phyloP scores from a whole-genome alignment of 2,888 invertebrate genomes.

The Euplagia quadripunctaria region DNA sequence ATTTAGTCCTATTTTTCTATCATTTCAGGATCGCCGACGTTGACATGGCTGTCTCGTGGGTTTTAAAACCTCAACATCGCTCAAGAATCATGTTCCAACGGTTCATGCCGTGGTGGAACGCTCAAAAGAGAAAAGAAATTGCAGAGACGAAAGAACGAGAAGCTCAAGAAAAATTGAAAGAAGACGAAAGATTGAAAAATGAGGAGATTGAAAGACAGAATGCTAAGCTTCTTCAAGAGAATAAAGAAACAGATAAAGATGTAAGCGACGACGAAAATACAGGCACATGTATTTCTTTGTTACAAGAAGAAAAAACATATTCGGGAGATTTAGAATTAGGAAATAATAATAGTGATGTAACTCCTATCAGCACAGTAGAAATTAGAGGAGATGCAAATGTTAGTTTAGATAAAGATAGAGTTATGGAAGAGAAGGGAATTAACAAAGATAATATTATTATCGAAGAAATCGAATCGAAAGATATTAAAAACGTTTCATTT shows the following conservation, averaged over 20 bases:
- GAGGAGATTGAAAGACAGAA: slow-evolving; percentile 8
- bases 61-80: slow-evolving; percentile 83
- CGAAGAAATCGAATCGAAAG: slow-evolving; percentile 11
- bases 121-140: slow-evolving; percentile 71
- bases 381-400: not conserved
- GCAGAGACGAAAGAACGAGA: slow-evolving; percentile 71
- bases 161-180: slow-evolving; percentile 48
- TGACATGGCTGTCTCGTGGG: slow-evolving; percentile 83
- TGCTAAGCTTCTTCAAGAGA: slow-evolving; percentile 1
- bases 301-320: not conserved
- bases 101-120: slow-evolving; percentile 84
- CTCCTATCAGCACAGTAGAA: slow-evolving; percentile 6
- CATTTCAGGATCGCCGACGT: slow-evolving; percentile 81
- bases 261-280: slow-evolving; percentile 1
- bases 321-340: not conserved
- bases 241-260: not conserved
- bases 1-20: not conserved
- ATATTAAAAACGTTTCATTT: not conserved
- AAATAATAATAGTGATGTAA: not conserved
- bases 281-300: not conserved
- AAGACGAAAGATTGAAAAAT: slow-evolving; percentile 24
- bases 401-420: not conserved
- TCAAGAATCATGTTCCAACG: slow-evolving; percentile 82
- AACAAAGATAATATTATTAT: slow-evolving; percentile 13
- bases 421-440: not conserved